Evolutionary conservation across 1,140 invertebrate species (phyloP).

Genomic region (Bombus consobrinus): DNA sequence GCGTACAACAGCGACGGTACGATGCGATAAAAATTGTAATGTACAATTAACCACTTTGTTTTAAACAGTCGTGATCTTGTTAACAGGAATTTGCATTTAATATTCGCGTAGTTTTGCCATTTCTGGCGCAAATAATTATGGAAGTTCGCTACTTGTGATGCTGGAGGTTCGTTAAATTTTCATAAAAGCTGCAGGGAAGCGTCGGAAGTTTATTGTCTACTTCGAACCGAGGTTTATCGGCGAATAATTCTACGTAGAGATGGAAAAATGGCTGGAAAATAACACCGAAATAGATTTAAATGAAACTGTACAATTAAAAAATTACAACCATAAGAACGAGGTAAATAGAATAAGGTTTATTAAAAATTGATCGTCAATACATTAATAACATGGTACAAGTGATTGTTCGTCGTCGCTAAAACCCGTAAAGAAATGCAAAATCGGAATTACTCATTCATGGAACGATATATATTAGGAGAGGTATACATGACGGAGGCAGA

Average conservation of each 20-base stretch:
- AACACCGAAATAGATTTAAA: too few species aligned
- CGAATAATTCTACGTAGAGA: background rate
- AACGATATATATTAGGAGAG: background rate
- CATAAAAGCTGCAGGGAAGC: background rate
- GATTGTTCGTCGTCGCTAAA: too few species aligned
- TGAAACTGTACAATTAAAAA: too few species aligned
- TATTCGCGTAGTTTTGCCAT: background rate
- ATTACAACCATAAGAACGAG: too few species aligned
- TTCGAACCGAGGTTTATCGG: too few species aligned
- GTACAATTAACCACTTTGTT: background rate
- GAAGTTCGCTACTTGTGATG: background rate
- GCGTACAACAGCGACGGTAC: background rate
- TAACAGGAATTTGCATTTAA: background rate
- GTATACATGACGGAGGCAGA: conserved; percentile 59
- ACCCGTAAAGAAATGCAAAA: too few species aligned
- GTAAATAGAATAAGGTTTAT: too few species aligned
- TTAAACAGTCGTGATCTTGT: background rate
- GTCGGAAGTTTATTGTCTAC: too few species aligned
- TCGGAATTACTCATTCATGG: too few species aligned
- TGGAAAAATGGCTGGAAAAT: background rate
- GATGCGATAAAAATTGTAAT: conserved; percentile 4
- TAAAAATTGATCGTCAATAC: too few species aligned
- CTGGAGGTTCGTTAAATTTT: conserved; percentile 12
- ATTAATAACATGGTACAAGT: too few species aligned
- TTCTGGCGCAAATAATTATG: background rate